Evolutionary conservation across 2,113 vertebrate genomes (phyloP).

Genomic region (Gopherus evgoodei): DNA sequence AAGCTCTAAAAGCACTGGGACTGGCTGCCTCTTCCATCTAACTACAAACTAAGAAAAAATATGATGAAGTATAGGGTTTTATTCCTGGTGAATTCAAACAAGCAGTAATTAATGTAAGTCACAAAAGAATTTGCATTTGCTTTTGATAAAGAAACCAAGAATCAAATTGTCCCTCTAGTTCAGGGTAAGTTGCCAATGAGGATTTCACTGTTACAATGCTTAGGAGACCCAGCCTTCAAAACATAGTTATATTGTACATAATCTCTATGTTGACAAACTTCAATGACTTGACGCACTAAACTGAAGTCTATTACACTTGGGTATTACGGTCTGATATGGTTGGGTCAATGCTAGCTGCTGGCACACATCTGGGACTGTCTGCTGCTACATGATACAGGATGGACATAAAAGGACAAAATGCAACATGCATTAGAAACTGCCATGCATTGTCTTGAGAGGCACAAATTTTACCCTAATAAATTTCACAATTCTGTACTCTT

Average conservation of each 20-base stretch:
- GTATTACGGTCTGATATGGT: fast-evolving
- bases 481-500: not conserved
- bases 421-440: not conserved
- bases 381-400: not conserved
- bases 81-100: not conserved
- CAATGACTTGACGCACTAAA: not conserved
- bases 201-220: not conserved
- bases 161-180: not conserved
- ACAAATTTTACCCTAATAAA: not conserved
- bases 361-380: not conserved
- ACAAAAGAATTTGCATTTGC: not conserved
- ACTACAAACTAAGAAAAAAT: not conserved
- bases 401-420: not conserved
- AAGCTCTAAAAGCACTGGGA: not conserved
- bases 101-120: not conserved
- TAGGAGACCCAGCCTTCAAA: not conserved
- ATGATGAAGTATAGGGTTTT: not conserved
- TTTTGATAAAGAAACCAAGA: not conserved
- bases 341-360: not conserved
- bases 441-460: not conserved
- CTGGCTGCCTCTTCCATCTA: not conserved
- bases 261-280: not conserved
- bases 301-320: not conserved
- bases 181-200: not conserved
- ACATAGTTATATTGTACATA: not conserved